Percentiles rank a stretch among this genome's conserved stretches.
Evolutionary conservation across 92 coral and sea anemone species (phyloP).

Genomic region (Metridium senile): DNA sequence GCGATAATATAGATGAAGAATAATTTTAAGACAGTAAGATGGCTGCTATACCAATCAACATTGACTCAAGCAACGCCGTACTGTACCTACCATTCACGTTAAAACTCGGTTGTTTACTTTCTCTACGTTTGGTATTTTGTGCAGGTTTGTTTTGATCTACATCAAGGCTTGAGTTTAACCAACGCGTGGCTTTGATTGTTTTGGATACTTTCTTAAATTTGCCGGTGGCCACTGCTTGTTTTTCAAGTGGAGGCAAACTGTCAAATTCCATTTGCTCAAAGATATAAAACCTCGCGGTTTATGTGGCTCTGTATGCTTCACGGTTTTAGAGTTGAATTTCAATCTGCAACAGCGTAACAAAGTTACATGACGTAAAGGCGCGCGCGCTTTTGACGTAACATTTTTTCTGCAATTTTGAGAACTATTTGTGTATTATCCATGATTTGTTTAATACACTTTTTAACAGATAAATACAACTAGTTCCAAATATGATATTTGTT

Average conservation of each 20-base stretch:
- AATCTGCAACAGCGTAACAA: neutral
- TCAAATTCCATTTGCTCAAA: neutral
- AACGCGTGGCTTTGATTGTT: conserved; percentile 37
- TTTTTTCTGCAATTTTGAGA: too few relatives aligned
- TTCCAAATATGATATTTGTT: too few relatives aligned
- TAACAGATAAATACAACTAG: too few relatives aligned
- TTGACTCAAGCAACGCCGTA: too few relatives aligned
- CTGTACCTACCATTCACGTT: conserved; percentile 38
- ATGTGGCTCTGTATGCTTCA: neutral
- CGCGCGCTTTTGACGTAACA: neutral
- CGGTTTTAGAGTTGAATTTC: neutral
- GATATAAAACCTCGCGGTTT: too few relatives aligned
- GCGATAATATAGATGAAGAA: neutral
- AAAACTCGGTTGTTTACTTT: conserved; percentile 30
- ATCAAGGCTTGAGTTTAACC: conserved; percentile 13
- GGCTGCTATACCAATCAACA: neutral
- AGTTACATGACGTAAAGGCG: neutral
- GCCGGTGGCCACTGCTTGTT: neutral
- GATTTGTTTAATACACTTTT: too few relatives aligned
- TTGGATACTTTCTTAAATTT: conserved; percentile 40
- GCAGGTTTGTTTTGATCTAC: neutral
- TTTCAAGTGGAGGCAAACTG: conserved; percentile 14
- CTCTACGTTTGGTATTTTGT: conserved; percentile 33
- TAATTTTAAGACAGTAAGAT: neutral
- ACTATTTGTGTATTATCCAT: too few relatives aligned